These are phyloP conservation scores for Junonia oenone DNA, from an alignment of 2,888 invertebrate genomes.

Conservation along the genomic window DNA sequence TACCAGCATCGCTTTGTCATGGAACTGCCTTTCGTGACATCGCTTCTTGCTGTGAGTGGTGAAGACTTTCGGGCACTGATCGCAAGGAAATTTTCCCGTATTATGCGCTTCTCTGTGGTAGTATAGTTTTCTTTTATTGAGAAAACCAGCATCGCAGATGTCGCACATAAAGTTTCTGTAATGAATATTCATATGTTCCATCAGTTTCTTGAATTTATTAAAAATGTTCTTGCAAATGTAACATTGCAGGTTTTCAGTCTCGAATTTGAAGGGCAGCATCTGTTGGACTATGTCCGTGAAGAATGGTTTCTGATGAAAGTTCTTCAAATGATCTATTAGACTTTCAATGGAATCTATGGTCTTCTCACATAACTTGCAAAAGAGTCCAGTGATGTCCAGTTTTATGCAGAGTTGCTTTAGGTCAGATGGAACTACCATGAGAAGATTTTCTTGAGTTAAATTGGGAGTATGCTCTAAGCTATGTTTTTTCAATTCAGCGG, in stretches of 20 bases:
- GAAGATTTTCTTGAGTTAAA: conserved; percentile 28
- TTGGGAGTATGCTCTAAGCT: conserved; percentile 33
- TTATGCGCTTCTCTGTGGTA: conserved; percentile 37
- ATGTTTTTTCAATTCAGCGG: conserved; percentile 40
- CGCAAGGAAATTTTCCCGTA: conserved; percentile 43
- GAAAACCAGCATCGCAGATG: conserved; percentile 63
- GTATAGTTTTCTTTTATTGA: conserved; percentile 39
- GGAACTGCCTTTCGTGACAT: conserved; percentile 31
- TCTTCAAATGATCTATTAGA: conserved; percentile 39
- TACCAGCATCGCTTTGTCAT: conserved; percentile 24
- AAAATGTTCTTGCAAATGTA: conserved; percentile 57
- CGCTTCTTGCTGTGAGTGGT: conserved; percentile 26
- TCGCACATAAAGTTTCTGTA: conserved; percentile 66
- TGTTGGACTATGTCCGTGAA: conserved; percentile 45
- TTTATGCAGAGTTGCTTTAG: conserved; percentile 37
- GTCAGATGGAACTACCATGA: conserved; percentile 31
- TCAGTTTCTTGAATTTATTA: conserved; percentile 60
- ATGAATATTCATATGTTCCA: conserved; percentile 67
- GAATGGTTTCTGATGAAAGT: conserved; percentile 35
- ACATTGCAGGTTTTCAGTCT: conserved; percentile 46
- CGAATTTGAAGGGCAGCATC: conserved; percentile 54
- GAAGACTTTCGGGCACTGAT: conserved; percentile 45
- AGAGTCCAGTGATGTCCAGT: conserved; percentile 44
- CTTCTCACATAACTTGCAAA: conserved; percentile 42
- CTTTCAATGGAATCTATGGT: conserved; percentile 35